Percentiles rank a stretch among this genome's conserved stretches.
phyloP scores from a whole-genome alignment of 2,797 vertebrate species.

The Premnoplex brunnescens region DNA sequence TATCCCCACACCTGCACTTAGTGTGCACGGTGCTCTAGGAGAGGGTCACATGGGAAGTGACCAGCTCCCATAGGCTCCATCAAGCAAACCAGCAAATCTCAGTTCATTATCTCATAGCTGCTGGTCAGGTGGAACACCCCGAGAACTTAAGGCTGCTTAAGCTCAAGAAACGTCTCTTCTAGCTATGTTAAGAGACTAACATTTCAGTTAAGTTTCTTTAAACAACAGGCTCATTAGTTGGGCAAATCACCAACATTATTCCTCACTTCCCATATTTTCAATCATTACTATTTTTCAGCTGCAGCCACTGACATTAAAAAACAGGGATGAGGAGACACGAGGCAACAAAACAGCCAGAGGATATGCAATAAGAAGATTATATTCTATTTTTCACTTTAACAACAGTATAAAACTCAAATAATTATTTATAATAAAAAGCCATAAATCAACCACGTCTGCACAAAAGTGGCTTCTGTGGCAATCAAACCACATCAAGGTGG shows the following conservation, averaged over 20 bases:
- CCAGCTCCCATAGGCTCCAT: neutral
- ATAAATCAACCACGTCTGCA: neutral
- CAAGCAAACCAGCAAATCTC: neutral
- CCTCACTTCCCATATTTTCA: neutral
- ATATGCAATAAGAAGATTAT: neutral
- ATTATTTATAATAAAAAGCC: neutral
- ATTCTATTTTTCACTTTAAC: neutral
- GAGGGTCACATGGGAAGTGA: neutral
- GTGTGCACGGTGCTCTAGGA: rapidly evolving
- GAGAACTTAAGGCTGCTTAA: neutral
- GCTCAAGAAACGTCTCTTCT: neutral
- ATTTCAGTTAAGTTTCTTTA: neutral
- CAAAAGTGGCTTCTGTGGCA: neutral
- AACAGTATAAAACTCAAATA: neutral
- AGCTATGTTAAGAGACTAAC: neutral
- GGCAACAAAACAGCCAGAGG: neutral
- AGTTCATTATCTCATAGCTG: neutral
- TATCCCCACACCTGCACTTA: neutral
- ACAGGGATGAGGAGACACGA: neutral
- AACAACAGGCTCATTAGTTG: neutral
- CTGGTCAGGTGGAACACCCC: neutral
- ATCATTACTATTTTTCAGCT: neutral
- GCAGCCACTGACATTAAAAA: neutral
- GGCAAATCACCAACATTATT: neutral
- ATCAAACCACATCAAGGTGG: neutral